These are phyloP conservation scores for Indri indri DNA, from an alignment of 2,113 vertebrate species.

Conservation along the genomic window DNA sequence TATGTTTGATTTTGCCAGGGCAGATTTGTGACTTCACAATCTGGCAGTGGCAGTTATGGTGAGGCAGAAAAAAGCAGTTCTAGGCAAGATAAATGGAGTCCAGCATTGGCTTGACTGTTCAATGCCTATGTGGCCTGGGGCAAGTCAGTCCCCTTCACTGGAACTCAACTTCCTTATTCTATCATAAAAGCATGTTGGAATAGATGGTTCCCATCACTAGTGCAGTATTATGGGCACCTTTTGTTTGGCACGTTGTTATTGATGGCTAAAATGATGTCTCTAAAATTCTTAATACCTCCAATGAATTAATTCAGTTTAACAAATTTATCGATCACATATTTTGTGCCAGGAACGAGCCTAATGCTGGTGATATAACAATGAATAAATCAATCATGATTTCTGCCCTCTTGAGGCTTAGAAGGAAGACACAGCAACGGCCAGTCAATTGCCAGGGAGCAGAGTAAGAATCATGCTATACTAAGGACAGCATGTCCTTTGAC, in stretches of 20 bases:
- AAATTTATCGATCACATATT: slow-evolving; percentile 16
- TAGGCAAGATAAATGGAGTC: not conserved
- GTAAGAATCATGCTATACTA: not conserved
- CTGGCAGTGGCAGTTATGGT: not conserved
- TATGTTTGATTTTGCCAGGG: not conserved
- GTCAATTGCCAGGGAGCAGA: not conserved
- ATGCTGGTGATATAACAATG: not conserved
- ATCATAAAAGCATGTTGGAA: not conserved
- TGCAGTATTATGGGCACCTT: not conserved
- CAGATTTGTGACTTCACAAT: not conserved
- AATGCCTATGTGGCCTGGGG: not conserved
- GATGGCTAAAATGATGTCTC: slow-evolving; percentile 8
- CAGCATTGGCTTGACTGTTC: not conserved
- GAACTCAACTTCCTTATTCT: slow-evolving; percentile 9
- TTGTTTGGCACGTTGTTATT: not conserved
- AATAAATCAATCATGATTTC: slow-evolving; percentile 13
- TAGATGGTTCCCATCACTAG: not conserved
- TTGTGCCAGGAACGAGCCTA: not conserved
- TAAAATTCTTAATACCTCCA: slow-evolving; percentile 28
- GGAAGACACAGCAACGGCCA: not conserved
- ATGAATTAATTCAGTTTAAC: slow-evolving; percentile 53
- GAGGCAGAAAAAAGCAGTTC: not conserved
- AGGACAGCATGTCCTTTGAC: not conserved
- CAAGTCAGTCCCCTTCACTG: not conserved
- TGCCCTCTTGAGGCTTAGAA: not conserved